Base-by-base conservation (phyloP, 2,113 vertebrate genomes). In the Coptodon bakossiorum region DNA sequence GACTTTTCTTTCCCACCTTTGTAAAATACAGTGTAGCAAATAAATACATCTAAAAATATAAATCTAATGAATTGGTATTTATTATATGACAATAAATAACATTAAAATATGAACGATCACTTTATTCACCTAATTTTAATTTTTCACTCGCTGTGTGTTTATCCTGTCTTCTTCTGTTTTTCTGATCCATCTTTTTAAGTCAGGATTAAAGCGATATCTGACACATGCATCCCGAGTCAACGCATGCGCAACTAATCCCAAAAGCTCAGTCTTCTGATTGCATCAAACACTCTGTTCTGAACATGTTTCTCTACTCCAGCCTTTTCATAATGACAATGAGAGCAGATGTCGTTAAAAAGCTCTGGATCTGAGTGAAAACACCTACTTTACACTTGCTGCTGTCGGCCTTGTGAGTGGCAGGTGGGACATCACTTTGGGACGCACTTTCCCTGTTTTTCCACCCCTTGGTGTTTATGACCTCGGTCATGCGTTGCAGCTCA, bases 161-260 rank as follows among this genome's bases (percentile, higher is more conserved):
- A 63, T 36, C 0, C 17, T 2, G 59, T n/a, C 31, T n/a, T 63
- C 59, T 0, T 19, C 17, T n/a, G 34, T 68, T 38, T 68, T 40
- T 68, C 36, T 22, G 63, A 68, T 6, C 34, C 36, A 68, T 0
- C 63, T 68, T 68, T 22, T 22, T 14, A 38, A 68, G 19, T 40
- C 36, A 9, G n/a, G 36, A 68, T 68, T 68, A 22, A 38, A 40
- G 19, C 6, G 34, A 66, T 11, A 38, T 22, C 19, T 40, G 63
- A 2, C 19, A 1, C 63, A 3, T 13, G 34, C 1, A 68, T 68
- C 2, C 34, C 3, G 4, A 68, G 36, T 40, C 36, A 22, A 38
- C 19, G 6, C 63, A 8, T 3, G 34, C 11, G 0, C 34, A 13
- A 14, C 19, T 14, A 68, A 38, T 68, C 4, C 63, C 63, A 8